Evolutionary conservation across 2,888 invertebrate species (phyloP).

Genomic region (Orchesella flavescens): DNA sequence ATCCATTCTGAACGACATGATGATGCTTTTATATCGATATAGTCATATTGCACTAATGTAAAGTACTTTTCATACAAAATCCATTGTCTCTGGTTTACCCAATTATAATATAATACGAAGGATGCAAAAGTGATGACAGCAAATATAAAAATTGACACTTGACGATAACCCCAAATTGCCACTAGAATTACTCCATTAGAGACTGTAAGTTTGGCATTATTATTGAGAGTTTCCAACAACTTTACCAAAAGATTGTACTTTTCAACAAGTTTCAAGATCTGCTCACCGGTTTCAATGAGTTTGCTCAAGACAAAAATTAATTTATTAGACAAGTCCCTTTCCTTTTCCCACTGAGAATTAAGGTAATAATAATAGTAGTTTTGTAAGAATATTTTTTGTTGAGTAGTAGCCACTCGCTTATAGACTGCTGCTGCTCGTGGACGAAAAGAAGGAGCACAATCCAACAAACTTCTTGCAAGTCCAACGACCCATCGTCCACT

Average conservation of each 20-base stretch:
- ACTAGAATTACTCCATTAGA: background rate
- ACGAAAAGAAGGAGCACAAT: slow-evolving; percentile 8
- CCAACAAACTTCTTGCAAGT: slow-evolving; percentile 49
- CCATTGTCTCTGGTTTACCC: too few relatives aligned
- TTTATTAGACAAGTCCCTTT: background rate
- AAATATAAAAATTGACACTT: slow-evolving; percentile 2
- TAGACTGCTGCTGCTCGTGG: background rate
- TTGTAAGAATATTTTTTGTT: background rate
- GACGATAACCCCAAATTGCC: background rate
- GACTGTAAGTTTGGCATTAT: background rate
- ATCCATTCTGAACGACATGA: too few relatives aligned
- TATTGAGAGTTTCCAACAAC: background rate
- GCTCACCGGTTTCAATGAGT: background rate
- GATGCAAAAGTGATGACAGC: background rate
- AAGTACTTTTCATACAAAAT: too few relatives aligned
- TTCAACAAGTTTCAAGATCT: background rate
- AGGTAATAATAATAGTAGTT: background rate
- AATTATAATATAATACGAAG: too few relatives aligned
- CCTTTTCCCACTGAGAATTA: background rate
- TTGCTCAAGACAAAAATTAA: background rate
- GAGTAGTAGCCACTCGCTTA: background rate
- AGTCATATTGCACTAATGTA: too few relatives aligned
- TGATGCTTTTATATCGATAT: too few relatives aligned
- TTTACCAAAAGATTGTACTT: background rate
- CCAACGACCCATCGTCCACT: slow-evolving; percentile 65